Evolutionary conservation across 2,113 vertebrate genomes (phyloP).

Genomic region (Trematomus loennbergii): DNA sequence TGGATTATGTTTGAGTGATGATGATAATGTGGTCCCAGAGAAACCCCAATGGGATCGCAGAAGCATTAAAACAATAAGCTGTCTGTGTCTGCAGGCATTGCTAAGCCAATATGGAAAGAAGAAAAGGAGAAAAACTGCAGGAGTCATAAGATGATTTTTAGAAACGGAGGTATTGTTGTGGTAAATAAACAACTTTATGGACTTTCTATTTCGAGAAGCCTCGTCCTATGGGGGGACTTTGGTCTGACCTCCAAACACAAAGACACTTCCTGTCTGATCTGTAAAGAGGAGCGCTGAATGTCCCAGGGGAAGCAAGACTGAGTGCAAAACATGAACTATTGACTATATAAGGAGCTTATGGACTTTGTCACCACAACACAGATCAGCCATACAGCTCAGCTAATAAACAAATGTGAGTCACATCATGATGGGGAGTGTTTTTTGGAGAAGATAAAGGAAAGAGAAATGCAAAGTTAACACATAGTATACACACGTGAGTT

Average conservation of each 20-base stretch:
- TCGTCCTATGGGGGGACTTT: constrained; percentile 14
- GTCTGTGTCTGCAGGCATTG: constrained; percentile 35
- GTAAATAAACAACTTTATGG: constrained; percentile 52
- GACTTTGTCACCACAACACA: constrained; percentile 27
- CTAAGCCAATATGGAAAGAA: neutral
- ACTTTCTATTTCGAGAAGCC: constrained; percentile 58
- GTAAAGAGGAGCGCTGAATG: constrained; percentile 47
- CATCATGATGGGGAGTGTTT: neutral
- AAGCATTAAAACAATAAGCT: constrained; percentile 33
- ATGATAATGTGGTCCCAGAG: constrained; percentile 34
- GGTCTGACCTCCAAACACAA: constrained; percentile 57
- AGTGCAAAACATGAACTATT: constrained; percentile 54
- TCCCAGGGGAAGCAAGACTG: constrained; percentile 40
- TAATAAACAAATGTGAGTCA: constrained; percentile 26
- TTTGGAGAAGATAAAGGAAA: neutral
- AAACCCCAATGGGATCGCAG: constrained; percentile 33
- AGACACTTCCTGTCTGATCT: constrained; percentile 71
- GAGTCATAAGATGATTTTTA: constrained; percentile 8
- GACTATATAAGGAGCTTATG: constrained; percentile 70
- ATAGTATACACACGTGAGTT: neutral
- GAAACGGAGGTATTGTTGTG: neutral
- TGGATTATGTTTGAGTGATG: constrained; percentile 32
- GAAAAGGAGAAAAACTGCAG: neutral
- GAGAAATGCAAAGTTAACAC: constrained; percentile 22
- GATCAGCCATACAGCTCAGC: neutral